Evolutionary conservation across 2,113 vertebrate species (phyloP).

Genomic region (Scartelaos histophorus): DNA sequence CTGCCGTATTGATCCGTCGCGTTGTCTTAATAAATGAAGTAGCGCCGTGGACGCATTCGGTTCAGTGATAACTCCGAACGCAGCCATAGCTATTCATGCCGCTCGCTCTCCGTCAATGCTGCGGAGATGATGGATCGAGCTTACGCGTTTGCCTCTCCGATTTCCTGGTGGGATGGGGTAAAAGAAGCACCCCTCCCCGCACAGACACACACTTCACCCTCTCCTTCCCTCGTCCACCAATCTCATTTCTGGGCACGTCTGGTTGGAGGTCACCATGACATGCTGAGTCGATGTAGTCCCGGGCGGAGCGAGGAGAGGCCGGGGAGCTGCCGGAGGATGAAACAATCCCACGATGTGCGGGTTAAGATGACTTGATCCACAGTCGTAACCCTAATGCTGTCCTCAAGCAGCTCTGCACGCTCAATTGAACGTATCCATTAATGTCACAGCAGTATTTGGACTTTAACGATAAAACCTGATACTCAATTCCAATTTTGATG

Average conservation of each 20-base stretch:
- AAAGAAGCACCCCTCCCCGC: constrained; percentile 1
- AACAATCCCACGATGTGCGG: constrained; percentile 41
- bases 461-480: too few relatives aligned
- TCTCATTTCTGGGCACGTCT: constrained; percentile 27
- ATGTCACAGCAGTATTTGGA: background rate
- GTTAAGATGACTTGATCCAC: constrained; percentile 13
- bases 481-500: too few relatives aligned
- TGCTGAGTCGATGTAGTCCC: constrained; percentile 56
- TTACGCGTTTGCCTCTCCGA: constrained; percentile 3
- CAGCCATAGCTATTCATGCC: constrained; percentile 53
- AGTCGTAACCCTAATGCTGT: background rate
- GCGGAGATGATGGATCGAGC: constrained; percentile 64
- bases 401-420: background rate
- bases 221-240: constrained; percentile 27
- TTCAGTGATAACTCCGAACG: constrained; percentile 62
- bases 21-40: constrained; percentile 75
- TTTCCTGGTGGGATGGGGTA: constrained; percentile 38
- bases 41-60: constrained; percentile 49
- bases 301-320: constrained; percentile 52
- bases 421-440: background rate
- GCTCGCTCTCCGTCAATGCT: constrained; percentile 42
- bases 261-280: constrained; percentile 65
- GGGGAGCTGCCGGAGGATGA: constrained; percentile 51
- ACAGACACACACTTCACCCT: background rate
- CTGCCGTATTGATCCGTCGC: constrained; percentile 68